Base-by-base conservation (phyloP, 2,797 vertebrate genomes). In the Garrulus glandarius region DNA sequence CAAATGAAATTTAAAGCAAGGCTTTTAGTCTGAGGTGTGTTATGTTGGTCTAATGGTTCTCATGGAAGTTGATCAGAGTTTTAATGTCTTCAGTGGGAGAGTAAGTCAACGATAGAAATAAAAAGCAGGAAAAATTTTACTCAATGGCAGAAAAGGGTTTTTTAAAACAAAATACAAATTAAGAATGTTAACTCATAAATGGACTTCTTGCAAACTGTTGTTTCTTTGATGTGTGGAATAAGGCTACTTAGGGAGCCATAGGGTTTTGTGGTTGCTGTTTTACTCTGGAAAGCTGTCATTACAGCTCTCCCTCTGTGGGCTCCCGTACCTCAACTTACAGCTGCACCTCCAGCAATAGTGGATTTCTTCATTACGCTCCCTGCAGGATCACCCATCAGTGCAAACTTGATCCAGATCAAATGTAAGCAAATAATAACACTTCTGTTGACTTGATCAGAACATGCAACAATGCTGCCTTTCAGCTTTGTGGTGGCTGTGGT, bases 391-490 rank as follows among this genome's bases (percentile, higher is more conserved):
- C 52, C 29, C 65, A 7, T 60, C 17, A 0, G 37, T 60, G 47
- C 69, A 60, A 56, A 75, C 68, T 88, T 71, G 26, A 70, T 94
- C 49, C 64, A 88, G 56, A 80, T 63, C 43, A 64, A 83, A 49
- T 19, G 5, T 78, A 70, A 94, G 64, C 90, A 90, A 90, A 84
- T 86, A 95, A 91, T 71, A 84, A 50, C 61, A 32, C 56, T 88
- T 83, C 56, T 89, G 83, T 93, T 92, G 69, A 46, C 64, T 80
- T 53, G 76, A 60, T 83, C 56, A 55, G 47, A 81, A 30, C 44
- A 20, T 67, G 43, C 18, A 80, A 88, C 72, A 87, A 37, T 88
- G 83, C 76, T 92, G 60, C 92, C 92, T 94, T 96, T 96, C 79
- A 90, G 64, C 79, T 85, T 49, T 67, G 56, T 52, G 52, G 37